phyloP scores from a whole-genome alignment of 2,888 invertebrate genomes.

The Melieria picta region DNA sequence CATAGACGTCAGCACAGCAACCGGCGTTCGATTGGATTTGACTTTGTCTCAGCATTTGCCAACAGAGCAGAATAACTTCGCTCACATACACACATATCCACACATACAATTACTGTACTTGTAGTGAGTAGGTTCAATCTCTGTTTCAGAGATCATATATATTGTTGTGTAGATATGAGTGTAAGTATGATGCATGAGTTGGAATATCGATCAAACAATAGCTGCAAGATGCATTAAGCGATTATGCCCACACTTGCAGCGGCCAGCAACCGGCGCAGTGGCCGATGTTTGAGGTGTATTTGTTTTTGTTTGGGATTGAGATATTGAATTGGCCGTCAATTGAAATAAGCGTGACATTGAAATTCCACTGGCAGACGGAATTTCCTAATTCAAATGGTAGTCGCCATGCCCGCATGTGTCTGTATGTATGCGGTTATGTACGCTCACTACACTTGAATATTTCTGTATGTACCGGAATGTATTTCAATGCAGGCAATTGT shows the following conservation, averaged over 20 bases:
- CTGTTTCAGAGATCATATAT: too few relatives aligned
- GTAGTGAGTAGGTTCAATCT: too few relatives aligned
- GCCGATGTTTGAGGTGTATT: neutral
- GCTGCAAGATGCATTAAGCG: slow-evolving; percentile 41
- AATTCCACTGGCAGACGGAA: slow-evolving; percentile 46
- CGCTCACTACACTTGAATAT: neutral
- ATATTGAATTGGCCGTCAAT: neutral
- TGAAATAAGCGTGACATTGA: slow-evolving; percentile 51
- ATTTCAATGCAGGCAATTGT: neutral
- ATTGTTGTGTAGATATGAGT: too few relatives aligned
- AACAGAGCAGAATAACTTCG: too few relatives aligned
- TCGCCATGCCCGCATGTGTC: neutral
- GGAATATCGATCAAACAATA: neutral
- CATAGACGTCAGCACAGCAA: too few relatives aligned
- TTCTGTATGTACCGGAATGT: neutral
- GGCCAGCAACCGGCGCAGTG: neutral
- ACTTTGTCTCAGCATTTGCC: too few relatives aligned
- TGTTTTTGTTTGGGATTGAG: too few relatives aligned
- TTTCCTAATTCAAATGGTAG: slow-evolving; percentile 24
- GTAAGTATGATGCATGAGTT: neutral
- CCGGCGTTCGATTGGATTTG: too few relatives aligned
- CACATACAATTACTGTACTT: too few relatives aligned
- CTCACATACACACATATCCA: too few relatives aligned
- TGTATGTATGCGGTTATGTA: neutral
- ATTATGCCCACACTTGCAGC: slow-evolving; percentile 40